Evolutionary conservation across 2,888 invertebrate genomes (phyloP).

Genomic region (Phortica okadai): DNA sequence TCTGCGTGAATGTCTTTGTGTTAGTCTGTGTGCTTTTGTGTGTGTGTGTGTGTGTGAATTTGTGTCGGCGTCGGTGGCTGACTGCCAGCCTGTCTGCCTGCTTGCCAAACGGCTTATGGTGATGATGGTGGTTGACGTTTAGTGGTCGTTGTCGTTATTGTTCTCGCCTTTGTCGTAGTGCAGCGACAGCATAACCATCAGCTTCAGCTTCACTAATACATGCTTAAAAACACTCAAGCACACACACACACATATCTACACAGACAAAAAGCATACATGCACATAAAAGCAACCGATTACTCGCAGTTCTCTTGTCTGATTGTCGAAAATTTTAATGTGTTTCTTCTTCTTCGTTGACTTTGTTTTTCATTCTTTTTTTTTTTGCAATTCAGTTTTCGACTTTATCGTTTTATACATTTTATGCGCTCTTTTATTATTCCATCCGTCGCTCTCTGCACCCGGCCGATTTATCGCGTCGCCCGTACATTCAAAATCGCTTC

Average conservation of each 20-base stretch:
- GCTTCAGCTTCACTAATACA: slow-evolving; percentile 26
- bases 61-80: slow-evolving; percentile 57
- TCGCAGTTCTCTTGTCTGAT: slow-evolving; percentile 39
- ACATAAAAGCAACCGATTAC: slow-evolving; percentile 40
- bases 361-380: slow-evolving; percentile 25
- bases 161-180: slow-evolving; percentile 41
- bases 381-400: slow-evolving; percentile 43
- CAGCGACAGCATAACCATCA: slow-evolving; percentile 55
- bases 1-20: slow-evolving; percentile 40
- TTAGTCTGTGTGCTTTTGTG: slow-evolving; percentile 48
- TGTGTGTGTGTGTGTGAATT: slow-evolving; percentile 24
- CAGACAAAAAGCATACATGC: slow-evolving; percentile 28
- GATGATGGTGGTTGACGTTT: slow-evolving; percentile 62
- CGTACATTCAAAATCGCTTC: not conserved
- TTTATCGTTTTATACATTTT: slow-evolving; percentile 35
- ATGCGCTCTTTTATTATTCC: slow-evolving; percentile 42
- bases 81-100: not conserved
- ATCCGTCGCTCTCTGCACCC: not conserved
- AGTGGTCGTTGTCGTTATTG: slow-evolving; percentile 62
- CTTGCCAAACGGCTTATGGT: not conserved
- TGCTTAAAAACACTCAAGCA: not conserved
- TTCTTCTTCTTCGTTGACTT: slow-evolving; percentile 28
- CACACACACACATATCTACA: slow-evolving; percentile 35
- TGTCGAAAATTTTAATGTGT: slow-evolving; percentile 45
- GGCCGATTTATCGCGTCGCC: not conserved